phyloP scores from a whole-genome alignment of 2,888 invertebrate genomes.

The Phytoseiulus persimilis region DNA sequence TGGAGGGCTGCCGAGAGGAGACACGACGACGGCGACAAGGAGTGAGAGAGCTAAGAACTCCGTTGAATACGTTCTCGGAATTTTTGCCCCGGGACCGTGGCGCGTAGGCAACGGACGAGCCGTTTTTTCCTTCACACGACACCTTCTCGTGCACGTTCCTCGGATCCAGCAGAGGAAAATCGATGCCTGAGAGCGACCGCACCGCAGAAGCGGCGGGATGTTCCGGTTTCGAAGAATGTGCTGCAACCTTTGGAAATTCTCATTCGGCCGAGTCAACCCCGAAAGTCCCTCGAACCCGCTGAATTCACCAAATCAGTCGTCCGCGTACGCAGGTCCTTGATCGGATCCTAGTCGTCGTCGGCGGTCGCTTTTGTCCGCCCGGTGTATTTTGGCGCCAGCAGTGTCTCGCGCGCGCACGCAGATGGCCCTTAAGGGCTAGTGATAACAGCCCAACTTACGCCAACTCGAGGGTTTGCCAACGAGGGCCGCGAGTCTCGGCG shows the following conservation, averaged over 20 bases:
- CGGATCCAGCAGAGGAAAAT: neutral
- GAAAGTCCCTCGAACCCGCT: no score
- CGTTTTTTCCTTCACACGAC: neutral
- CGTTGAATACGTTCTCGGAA: neutral
- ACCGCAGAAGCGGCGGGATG: neutral
- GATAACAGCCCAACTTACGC: conserved; percentile 22
- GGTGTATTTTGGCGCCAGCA: neutral
- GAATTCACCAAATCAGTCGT: neutral
- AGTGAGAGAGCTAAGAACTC: neutral
- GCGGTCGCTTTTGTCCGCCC: neutral
- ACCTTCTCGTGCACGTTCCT: neutral
- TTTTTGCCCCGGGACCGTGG: neutral
- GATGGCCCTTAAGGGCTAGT: conserved; percentile 31
- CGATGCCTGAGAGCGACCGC: neutral
- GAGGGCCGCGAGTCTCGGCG: neutral
- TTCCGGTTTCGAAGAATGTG: neutral
- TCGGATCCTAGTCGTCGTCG: no score
- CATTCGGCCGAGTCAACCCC: neutral
- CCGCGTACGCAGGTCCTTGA: neutral
- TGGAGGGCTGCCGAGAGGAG: neutral
- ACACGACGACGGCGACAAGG: neutral
- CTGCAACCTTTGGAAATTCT: neutral
- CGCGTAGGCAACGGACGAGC: neutral
- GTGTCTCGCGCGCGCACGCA: neutral
- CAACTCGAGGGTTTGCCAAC: neutral